Evolutionary conservation across 2,888 invertebrate species (phyloP), one percentile per base, ranked within the genome.

Genomic region (Molanna angustata): DNA sequence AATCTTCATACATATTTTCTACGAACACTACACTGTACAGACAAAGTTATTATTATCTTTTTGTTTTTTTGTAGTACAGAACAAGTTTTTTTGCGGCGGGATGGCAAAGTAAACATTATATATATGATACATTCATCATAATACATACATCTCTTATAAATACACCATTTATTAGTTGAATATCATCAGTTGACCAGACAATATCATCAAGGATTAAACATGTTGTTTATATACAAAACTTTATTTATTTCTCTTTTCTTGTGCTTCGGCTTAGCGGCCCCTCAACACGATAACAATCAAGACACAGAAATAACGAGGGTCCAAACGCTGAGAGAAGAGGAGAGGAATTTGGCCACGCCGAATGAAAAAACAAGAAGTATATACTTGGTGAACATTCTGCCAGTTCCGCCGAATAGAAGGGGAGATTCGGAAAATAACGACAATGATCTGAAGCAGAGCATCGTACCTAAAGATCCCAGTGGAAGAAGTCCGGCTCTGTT

Each of bases 261-360:
- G 16, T 37, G 37, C 32, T 35, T 48, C 19, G 27, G 35, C 17
- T 4, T 33, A n/a, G 13, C 16, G 11, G 20, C 18, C 14, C 27
- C 39, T 1, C 27, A 32, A 9, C 16, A 33, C n/a, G 19, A 35
- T 14, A 27, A 45, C 19, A 40, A 19, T 9, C 6, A 21, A 7
- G 57, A 57, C 19, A 51, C 58, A 4, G 48, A 56, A 14, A 56
- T 56, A 27, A 54, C 58, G 7, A 49, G 58, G 21, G 56, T 58
- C 1, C 33, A 45, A 31, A 13, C 55, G 20, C 27, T 58, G 18
- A 53, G 43, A n/a, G 42, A 56, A 9, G 56, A 56, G 18, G 52
- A 56, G 13, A 43, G 22, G 6, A 37, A 18, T 21, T 32, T 46
- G 4, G 17, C 33, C 9, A 20, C 19, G 20, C 20, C 46, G 4